phyloP scores from a whole-genome alignment of 2,888 invertebrate genomes.

The Philaethria dido region DNA sequence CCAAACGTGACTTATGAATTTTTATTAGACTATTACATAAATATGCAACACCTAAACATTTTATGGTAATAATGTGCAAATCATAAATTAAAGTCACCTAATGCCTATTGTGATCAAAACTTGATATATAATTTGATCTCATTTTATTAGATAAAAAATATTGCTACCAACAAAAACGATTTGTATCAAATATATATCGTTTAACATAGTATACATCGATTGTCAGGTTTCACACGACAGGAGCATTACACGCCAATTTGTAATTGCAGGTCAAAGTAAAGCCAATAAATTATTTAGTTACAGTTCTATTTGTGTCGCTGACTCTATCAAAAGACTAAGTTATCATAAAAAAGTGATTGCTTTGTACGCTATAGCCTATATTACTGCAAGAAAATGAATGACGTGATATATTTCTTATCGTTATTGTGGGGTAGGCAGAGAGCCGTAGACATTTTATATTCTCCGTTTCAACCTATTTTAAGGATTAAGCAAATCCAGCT shows the following conservation, averaged over 20 bases:
- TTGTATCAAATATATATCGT: background rate
- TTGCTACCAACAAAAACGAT: background rate
- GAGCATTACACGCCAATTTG: slow-evolving; percentile 10
- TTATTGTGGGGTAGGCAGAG: no score
- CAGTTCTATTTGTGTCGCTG: slow-evolving; percentile 18
- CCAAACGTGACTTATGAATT: background rate
- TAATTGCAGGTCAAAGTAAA: slow-evolving; percentile 14
- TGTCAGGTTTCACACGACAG: background rate
- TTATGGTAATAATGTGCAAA: background rate
- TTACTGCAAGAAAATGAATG: background rate
- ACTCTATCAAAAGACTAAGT: slow-evolving; percentile 23
- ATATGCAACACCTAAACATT: background rate
- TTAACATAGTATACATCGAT: background rate
- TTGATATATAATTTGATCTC: background rate
- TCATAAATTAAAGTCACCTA: no score
- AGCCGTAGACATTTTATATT: no score
- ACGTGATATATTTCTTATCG: background rate
- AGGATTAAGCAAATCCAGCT: no score
- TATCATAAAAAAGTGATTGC: background rate
- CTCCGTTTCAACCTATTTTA: no score
- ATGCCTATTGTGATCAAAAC: no score
- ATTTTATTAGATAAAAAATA: background rate
- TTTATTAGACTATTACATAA: background rate
- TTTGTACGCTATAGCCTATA: background rate
- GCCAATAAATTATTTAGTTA: slow-evolving; percentile 19